These are phyloP conservation scores for Thaumetopoea pityocampa DNA, from an alignment of 1,140 invertebrate genomes.

Conservation along the genomic window DNA sequence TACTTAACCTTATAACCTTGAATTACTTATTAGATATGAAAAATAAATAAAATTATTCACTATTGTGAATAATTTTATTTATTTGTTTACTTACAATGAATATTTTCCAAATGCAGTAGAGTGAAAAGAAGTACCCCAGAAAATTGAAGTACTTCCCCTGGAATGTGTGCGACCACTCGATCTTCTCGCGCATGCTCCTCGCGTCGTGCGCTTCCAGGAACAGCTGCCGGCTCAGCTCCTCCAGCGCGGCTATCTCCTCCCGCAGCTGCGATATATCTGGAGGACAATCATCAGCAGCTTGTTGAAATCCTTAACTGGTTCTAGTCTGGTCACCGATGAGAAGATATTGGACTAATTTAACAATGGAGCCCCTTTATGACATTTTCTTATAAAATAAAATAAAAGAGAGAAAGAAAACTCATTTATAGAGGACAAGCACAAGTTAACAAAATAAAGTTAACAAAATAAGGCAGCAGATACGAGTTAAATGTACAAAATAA, in stretches of 20 bases:
- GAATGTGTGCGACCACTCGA: slow-evolving; percentile 97
- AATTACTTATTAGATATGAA: not conserved
- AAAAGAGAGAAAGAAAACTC: too few species aligned
- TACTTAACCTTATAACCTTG: too few species aligned
- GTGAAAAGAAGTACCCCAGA: slow-evolving; percentile 98
- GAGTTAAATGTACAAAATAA: too few species aligned
- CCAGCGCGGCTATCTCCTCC: slow-evolving; percentile 90
- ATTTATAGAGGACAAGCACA: too few species aligned
- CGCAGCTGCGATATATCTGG: slow-evolving; percentile 88
- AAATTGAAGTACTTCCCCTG: slow-evolving; percentile 99
- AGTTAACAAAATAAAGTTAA: too few species aligned
- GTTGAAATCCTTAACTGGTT: too few species aligned
- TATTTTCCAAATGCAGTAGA: slow-evolving; percentile 99
- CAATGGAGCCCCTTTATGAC: too few species aligned
- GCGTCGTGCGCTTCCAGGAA: slow-evolving; percentile 98
- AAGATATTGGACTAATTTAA: too few species aligned
- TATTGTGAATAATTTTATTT: slow-evolving; percentile 18
- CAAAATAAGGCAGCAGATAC: too few species aligned
- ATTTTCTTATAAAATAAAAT: too few species aligned
- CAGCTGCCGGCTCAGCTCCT: slow-evolving; percentile 94
- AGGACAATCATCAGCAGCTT: too few species aligned
- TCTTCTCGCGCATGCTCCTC: slow-evolving; percentile 93
- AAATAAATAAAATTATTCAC: not conserved
- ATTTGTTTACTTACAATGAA: slow-evolving; percentile 90
- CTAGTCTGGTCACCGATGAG: too few species aligned